phyloP scores from a whole-genome alignment of 2,888 invertebrate genomes.

The Cyrtodaria siliqua region DNA sequence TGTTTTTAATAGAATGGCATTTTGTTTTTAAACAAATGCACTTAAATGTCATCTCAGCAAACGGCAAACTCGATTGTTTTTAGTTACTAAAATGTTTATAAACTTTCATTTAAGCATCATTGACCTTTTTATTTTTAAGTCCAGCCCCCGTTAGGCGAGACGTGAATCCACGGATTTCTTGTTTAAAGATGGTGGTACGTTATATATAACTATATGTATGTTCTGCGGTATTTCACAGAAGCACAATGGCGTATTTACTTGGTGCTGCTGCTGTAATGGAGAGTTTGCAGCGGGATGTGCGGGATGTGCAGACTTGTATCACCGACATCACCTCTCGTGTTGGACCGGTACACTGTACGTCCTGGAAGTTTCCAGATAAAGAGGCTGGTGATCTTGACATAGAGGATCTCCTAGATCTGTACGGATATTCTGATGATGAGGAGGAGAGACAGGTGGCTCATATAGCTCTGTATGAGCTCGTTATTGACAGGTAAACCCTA shows the following conservation, averaged over 20 bases:
- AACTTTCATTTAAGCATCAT: too few species aligned
- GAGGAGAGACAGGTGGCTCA: slow-evolving; percentile 85
- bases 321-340: slow-evolving; percentile 78
- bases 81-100: too few species aligned
- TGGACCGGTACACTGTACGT: slow-evolving; percentile 82
- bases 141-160: too few species aligned
- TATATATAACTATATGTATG: too few species aligned
- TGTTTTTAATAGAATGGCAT: too few species aligned
- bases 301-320: slow-evolving; percentile 83
- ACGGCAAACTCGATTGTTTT: too few species aligned
- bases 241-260: slow-evolving; percentile 79
- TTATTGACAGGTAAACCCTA: slow-evolving; percentile 86
- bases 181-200: too few species aligned
- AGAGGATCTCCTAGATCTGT: slow-evolving; percentile 82
- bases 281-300: slow-evolving; percentile 83
- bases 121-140: too few species aligned
- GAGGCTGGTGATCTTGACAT: slow-evolving; percentile 82
- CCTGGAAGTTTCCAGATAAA: slow-evolving; percentile 86
- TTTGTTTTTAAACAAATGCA: too few species aligned
- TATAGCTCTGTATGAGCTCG: slow-evolving; percentile 85
- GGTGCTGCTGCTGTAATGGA: slow-evolving; percentile 83
- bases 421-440: slow-evolving; percentile 78
- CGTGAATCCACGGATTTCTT: too few species aligned
- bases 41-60: too few species aligned
- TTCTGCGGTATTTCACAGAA: too few species aligned